These are phyloP conservation scores for Lepidurus apus DNA, from an alignment of 1,140 invertebrate genomes.

Conservation along the genomic window DNA sequence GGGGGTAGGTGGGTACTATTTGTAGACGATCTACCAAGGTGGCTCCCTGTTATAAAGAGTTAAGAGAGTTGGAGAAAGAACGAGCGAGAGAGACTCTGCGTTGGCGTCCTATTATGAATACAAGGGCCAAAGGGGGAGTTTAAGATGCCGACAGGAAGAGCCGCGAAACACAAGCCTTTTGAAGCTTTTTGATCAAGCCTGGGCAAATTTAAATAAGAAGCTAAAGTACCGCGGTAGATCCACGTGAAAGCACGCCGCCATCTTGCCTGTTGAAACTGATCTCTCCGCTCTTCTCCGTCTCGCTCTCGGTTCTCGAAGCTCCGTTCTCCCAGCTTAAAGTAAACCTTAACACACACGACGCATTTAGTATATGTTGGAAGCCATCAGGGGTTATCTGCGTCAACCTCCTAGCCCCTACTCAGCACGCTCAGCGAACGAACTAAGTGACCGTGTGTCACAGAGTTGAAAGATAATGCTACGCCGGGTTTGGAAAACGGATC, in stretches of 20 bases:
- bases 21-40: too few species aligned
- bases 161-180: background rate
- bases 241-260: slow-evolving; percentile 1
- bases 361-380: background rate
- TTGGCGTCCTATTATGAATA: slow-evolving; percentile 14
- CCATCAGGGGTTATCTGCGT: background rate
- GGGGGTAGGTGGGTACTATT: too few species aligned
- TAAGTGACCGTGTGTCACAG: slow-evolving; percentile 12
- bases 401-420: background rate
- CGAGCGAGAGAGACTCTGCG: background rate
- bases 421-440: background rate
- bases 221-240: background rate
- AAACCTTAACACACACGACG: background rate
- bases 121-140: background rate
- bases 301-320: background rate
- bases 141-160: slow-evolving; percentile 9
- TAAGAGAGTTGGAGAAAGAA: background rate
- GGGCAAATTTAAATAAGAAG: slow-evolving; percentile 11
- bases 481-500: background rate
- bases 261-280: background rate
- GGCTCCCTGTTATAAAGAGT: background rate
- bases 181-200: background rate
- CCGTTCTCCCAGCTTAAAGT: background rate
- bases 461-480: background rate
- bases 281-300: background rate